phyloP scores from a whole-genome alignment of 2,113 vertebrate genomes.

The Mustelus asterias region DNA sequence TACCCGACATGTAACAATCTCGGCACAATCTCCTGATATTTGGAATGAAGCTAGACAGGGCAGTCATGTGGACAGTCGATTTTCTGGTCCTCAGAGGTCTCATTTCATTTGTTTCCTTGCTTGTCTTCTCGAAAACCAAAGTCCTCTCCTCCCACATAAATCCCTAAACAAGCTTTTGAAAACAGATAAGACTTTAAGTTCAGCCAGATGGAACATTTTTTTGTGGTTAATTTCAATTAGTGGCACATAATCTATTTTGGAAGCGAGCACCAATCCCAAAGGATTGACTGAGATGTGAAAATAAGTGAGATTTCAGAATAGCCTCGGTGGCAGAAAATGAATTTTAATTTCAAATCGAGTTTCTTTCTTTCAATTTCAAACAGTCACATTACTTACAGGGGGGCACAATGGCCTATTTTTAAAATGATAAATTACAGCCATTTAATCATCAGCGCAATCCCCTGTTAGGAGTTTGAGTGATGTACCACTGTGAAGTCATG shows the following conservation, averaged over 20 bases:
- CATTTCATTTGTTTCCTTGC: neutral
- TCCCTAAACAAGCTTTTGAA: neutral
- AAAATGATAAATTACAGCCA: neutral
- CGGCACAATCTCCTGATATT: neutral
- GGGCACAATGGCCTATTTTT: neutral
- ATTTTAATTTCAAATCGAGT: conserved; percentile 13
- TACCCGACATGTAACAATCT: neutral
- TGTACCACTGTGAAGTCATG: neutral
- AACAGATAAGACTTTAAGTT: neutral
- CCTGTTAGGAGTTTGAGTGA: neutral
- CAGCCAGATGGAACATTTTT: neutral
- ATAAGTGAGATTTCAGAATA: neutral
- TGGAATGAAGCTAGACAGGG: neutral
- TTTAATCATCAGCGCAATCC: neutral
- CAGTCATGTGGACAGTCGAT: neutral
- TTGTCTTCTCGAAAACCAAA: neutral
- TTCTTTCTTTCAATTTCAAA: neutral
- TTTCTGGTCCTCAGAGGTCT: neutral
- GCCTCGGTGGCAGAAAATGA: neutral
- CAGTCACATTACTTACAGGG: neutral
- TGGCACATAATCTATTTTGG: neutral
- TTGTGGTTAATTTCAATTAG: conserved; percentile 13
- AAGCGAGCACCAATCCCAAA: neutral
- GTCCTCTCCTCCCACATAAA: neutral
- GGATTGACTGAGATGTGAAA: conserved; percentile 14